A percentile compares a stretch with the other conserved stretches of the same genome.
Evolutionary conservation across 2,888 invertebrate species (phyloP).

Genomic region (Lamellibrachia columna): DNA sequence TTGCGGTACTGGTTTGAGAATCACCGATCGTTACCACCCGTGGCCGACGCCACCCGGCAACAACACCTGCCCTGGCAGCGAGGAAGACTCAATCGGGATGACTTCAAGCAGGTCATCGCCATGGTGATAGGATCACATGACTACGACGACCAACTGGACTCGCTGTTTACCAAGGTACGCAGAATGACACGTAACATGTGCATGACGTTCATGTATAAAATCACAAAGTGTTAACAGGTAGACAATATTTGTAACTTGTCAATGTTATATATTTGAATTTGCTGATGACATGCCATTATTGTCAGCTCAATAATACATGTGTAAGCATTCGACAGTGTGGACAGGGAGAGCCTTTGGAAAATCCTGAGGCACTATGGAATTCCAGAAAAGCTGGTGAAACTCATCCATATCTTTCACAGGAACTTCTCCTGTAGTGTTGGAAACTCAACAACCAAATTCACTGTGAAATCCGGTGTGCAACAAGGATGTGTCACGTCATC

Average conservation of each 20-base stretch:
- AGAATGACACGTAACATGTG: background rate
- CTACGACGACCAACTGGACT: slow-evolving; percentile 62
- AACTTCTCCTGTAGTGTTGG: no score
- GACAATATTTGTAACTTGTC: background rate
- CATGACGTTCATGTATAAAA: background rate
- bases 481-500: no score
- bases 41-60: background rate
- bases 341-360: no score
- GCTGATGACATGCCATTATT: background rate
- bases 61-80: slow-evolving; percentile 45
- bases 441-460: no score
- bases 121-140: slow-evolving; percentile 57
- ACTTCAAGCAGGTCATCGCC: slow-evolving; percentile 61
- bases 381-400: no score
- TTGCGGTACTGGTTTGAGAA: slow-evolving; percentile 57
- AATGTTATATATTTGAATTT: background rate
- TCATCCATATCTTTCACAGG: no score
- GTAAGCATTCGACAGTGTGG: no score
- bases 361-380: no score
- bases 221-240: background rate
- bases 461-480: no score
- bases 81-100: slow-evolving; percentile 59
- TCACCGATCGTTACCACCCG: slow-evolving; percentile 47
- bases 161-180: slow-evolving; percentile 62
- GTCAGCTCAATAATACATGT: background rate